phyloP scores from a whole-genome alignment of 2,888 invertebrate species.

The Sycophila texana region DNA sequence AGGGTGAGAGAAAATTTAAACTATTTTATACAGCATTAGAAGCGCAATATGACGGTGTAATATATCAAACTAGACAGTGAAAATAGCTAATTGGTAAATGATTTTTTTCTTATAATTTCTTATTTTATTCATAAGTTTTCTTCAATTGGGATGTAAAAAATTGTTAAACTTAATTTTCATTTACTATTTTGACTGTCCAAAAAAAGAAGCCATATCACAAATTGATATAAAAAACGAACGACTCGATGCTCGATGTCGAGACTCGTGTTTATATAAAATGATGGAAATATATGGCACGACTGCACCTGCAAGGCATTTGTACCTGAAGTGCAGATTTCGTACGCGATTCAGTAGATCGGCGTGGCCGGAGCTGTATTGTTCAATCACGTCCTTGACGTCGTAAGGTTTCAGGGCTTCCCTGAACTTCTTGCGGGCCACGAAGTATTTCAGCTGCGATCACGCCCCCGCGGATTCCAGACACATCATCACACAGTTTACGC shows the following conservation, averaged over 20 bases:
- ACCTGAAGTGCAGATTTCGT: constrained; percentile 91
- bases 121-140: not conserved
- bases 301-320: constrained; percentile 64
- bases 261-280: constrained; percentile 30
- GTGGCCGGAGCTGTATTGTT: constrained; percentile 92
- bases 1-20: constrained; percentile 10
- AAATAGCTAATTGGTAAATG: no score
- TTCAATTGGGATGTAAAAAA: not conserved
- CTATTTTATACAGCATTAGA: constrained; percentile 48
- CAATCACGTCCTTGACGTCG: constrained; percentile 96
- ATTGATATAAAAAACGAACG: constrained; percentile 30
- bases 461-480: constrained; percentile 60
- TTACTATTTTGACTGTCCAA: constrained; percentile 28
- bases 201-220: constrained; percentile 43
- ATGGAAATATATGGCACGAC: constrained; percentile 44
- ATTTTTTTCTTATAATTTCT: no score
- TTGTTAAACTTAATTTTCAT: not conserved
- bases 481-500: constrained; percentile 60
- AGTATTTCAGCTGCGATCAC: constrained; percentile 84
- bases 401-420: constrained; percentile 94
- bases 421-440: constrained; percentile 93
- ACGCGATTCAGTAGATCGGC: constrained; percentile 92
- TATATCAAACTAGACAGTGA: constrained; percentile 12
- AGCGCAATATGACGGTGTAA: constrained; percentile 41
- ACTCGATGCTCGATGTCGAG: constrained; percentile 33